Base-by-base conservation (phyloP, 2,888 invertebrate genomes). In the Unio pictorum region DNA sequence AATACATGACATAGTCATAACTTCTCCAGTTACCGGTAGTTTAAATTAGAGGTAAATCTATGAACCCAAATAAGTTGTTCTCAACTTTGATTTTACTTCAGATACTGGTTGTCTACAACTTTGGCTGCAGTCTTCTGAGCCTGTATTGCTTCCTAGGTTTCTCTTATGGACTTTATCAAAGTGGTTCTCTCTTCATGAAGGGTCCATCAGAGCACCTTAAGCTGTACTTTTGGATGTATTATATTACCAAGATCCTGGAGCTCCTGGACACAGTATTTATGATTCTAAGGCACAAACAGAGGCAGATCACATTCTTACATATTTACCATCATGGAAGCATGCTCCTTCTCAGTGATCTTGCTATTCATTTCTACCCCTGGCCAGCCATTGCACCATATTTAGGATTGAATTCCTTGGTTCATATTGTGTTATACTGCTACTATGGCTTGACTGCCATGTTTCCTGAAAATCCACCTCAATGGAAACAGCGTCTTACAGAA, bases 191-290 rank as follows among this genome's bases (percentile, higher is more conserved):
- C 8, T 89, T 83, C 70, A 74, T 80, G 11, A 84, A 79, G 61
- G 66, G 74, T 64, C 65, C 80, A 0, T 74, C 75, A 1, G 71
- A 80, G 20, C 55, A 63, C 5, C 76, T 89, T 20, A 59, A 64
- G 20, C 79, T 77, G 55, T 69, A 78, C 64, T 88, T 81, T 76
- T 76, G 63, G 66, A 55, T 87, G 23, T 89, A 89, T 77, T 87
- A 83, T 82, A 55, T 86, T 3, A 84, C 84, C 15, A 89, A 89
- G 79, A 78, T 78, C 17, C 57, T 86, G 23, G 89, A 90, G 72
- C 81, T 90, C 34, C 64, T 87, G 26, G 89, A 90, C 75, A 90
- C 89, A 3, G 84, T 89, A 1, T 89, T 89, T 75, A 89, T 90
- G 89, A 80, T 90, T 15, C 73, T 90, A 34, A 82, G 89, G 6